Evolutionary conservation across 1,140 invertebrate genomes (phyloP).

Genomic region (Lethocerus indicus): DNA sequence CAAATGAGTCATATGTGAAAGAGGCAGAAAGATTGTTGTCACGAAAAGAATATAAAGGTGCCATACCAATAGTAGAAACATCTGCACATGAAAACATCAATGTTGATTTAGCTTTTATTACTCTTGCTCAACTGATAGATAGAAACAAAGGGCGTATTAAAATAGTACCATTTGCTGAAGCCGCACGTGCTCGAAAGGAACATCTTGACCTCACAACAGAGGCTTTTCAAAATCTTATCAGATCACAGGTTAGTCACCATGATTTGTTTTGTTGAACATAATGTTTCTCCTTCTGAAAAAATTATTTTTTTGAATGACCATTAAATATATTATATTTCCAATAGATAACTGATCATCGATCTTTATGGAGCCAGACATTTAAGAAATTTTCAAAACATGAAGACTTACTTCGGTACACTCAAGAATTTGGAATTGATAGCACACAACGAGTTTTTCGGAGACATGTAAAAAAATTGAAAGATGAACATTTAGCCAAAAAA

Average conservation of each 20-base stretch:
- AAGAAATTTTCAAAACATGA: constrained; percentile 74
- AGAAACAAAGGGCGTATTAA: constrained; percentile 43
- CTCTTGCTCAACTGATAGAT: constrained; percentile 84
- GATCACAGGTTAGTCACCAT: constrained; percentile 40
- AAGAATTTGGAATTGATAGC: constrained; percentile 74
- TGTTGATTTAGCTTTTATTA: constrained; percentile 83
- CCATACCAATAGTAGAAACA: constrained; percentile 81
- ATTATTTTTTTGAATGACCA: constrained; percentile 19
- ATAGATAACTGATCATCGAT: constrained; percentile 55
- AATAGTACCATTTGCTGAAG: constrained; percentile 73
- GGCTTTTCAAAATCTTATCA: constrained; percentile 67
- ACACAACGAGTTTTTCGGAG: constrained; percentile 63
- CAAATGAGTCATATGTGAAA: constrained; percentile 67
- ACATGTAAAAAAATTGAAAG: constrained; percentile 70
- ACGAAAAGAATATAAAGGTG: constrained; percentile 80
- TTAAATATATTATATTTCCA: constrained; percentile 13
- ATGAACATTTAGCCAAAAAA: constrained; percentile 65
- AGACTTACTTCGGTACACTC: constrained; percentile 81
- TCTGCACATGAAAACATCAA: constrained; percentile 95
- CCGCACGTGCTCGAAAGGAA: constrained; percentile 69
- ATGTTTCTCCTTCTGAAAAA: background rate
- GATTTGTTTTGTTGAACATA: background rate
- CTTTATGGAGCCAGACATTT: constrained; percentile 68
- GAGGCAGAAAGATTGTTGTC: constrained; percentile 79
- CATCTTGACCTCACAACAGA: constrained; percentile 75